These are phyloP conservation scores for Incurvaria masculella DNA, from an alignment of 2,888 invertebrate genomes.

Conservation along the genomic window DNA sequence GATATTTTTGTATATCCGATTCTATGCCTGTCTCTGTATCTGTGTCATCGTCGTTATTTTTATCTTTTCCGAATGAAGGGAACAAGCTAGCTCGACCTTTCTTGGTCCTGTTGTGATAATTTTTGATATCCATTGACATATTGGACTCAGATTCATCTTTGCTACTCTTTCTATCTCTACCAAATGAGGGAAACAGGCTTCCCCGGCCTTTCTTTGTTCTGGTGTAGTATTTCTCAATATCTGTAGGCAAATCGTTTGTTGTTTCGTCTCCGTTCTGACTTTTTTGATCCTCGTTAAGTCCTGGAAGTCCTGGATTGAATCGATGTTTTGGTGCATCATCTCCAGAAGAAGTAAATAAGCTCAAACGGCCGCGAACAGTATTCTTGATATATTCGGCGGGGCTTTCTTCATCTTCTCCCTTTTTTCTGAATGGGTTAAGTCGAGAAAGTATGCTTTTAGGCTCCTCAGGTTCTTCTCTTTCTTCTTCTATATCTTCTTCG, in stretches of 20 bases:
- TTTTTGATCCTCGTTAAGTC: background rate
- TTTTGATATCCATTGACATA: slow-evolving; percentile 43
- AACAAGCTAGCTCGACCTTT: slow-evolving; percentile 39
- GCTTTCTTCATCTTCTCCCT: slow-evolving; percentile 25
- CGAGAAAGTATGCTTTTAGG: slow-evolving; percentile 34
- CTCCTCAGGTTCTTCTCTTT: too few species aligned
- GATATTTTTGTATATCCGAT: slow-evolving; percentile 40
- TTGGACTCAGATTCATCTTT: slow-evolving; percentile 42
- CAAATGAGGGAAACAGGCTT: slow-evolving; percentile 11
- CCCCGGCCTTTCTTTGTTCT: slow-evolving; percentile 8
- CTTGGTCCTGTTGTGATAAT: slow-evolving; percentile 42
- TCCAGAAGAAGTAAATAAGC: slow-evolving; percentile 44
- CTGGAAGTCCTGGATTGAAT: background rate
- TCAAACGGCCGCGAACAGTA: slow-evolving; percentile 38
- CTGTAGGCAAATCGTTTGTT: background rate
- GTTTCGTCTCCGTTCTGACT: slow-evolving; percentile 8
- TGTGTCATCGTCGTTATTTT: slow-evolving; percentile 30
- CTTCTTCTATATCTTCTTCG: slow-evolving; percentile 18
- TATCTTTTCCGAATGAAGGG: slow-evolving; percentile 43
- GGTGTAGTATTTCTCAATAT: slow-evolving; percentile 8
- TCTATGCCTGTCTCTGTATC: slow-evolving; percentile 18
- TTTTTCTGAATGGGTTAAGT: slow-evolving; percentile 26
- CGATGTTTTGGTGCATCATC: background rate
- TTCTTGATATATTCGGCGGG: slow-evolving; percentile 37
- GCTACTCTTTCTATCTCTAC: slow-evolving; percentile 23